Base-by-base conservation (phyloP, 2,797 vertebrate genomes). In the Tinamus major region DNA sequence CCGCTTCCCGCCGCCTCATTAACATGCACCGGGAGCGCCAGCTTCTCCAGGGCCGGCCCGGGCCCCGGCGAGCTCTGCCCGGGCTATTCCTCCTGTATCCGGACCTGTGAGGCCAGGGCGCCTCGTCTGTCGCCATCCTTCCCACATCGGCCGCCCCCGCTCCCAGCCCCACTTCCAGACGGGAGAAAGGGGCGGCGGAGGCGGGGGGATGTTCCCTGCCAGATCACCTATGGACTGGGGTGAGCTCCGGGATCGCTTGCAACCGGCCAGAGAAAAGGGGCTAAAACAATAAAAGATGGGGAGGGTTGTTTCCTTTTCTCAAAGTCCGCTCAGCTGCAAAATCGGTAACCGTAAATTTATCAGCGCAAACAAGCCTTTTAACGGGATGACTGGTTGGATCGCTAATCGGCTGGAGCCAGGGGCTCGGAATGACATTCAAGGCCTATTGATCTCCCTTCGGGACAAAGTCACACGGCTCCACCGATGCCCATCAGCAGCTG, bases 11-110 rank as follows among this genome's bases (percentile, higher is more conserved):
- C 75, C 18, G 51, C 35, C 26, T 46, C 20, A 9, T 64, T 29
- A 95, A 76, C 93, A 97, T 97, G 96, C 96, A 49, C 71, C 56
- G 90, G 16, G 76, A 83, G 91, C 81, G 51, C 49, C 61, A 9
- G 29, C 48, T 15, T 23, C 24, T n/a, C 44, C 49, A 21, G 27
- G 35, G n/a, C 39, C 51, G 51, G 49, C 24, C 26, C 24, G 49
- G 44, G 46, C 46, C 46, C 46, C 20, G 46, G 46, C 20, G 48
- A 48, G 21, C 71, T 41, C 24, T 3, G 35, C 4, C n/a, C 49
- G 3, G 7, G 29, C 53, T 18, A 29, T 29, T 6, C 53, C 53
- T 55, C 53, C 1, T 27, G 10, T 3, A 17, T 10, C 56, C 1
- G 29, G 1, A 8, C 12, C 0, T 20, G 1, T 3, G 46, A 55